These are phyloP conservation scores for Hippocampus kuda DNA, from an alignment of 2,797 vertebrate species.

Conservation along the genomic window DNA sequence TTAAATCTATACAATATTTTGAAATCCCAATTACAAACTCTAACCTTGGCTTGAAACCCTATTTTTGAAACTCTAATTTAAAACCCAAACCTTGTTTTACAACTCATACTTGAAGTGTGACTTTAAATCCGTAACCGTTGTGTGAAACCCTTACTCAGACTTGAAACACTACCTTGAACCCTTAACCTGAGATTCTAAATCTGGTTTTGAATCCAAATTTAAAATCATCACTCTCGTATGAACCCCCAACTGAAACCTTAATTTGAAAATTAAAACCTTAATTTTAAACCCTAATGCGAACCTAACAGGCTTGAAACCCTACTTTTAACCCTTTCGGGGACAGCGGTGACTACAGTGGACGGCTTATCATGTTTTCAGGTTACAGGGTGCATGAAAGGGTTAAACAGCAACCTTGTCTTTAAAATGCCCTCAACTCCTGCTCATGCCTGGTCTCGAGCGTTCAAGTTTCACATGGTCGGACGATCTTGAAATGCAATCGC, in stretches of 20 bases:
- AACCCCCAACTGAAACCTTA: neutral
- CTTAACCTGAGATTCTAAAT: too few species aligned
- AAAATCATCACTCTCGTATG: neutral
- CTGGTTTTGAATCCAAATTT: neutral
- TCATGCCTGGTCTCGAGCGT: constrained; percentile 21
- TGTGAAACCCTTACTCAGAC: too few species aligned
- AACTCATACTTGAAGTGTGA: neutral
- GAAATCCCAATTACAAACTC: neutral
- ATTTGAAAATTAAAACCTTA: too few species aligned
- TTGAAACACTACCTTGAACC: neutral
- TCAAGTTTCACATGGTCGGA: constrained; percentile 19
- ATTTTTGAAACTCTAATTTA: neutral
- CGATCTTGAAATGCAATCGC: constrained; percentile 1
- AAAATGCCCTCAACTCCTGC: neutral
- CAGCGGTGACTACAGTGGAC: too few species aligned
- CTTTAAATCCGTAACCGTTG: neutral
- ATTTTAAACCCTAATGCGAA: too few species aligned
- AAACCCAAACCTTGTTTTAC: neutral
- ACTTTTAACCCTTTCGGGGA: neutral
- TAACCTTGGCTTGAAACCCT: neutral
- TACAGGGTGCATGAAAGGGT: too few species aligned
- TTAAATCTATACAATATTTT: too few species aligned
- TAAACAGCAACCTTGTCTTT: neutral
- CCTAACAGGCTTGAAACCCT: neutral
- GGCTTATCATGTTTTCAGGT: too few species aligned